Evolutionary conservation across 2,113 vertebrate genomes (phyloP).

Genomic region (Anser brachyrhynchus): DNA sequence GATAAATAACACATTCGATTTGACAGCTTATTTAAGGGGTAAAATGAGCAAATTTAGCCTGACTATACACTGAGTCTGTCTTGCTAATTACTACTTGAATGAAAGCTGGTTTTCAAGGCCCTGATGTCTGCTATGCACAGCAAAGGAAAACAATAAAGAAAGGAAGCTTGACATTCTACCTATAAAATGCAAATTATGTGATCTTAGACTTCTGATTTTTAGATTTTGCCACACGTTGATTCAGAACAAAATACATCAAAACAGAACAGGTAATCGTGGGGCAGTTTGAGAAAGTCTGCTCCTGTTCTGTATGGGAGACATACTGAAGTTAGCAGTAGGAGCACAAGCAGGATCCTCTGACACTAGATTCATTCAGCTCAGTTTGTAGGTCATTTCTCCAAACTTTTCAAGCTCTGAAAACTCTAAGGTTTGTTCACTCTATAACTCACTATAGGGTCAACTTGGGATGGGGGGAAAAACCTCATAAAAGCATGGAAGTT

Average conservation of each 20-base stretch:
- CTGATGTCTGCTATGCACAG: not conserved
- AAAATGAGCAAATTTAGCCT: not conserved
- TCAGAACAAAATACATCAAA: not conserved
- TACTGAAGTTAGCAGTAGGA: not conserved
- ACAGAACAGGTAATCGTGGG: not conserved
- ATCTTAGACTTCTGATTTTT: not conserved
- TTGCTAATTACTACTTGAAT: constrained; percentile 25
- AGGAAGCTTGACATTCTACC: not conserved
- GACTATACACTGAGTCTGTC: not conserved
- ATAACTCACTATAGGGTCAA: not conserved
- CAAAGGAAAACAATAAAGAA: not conserved
- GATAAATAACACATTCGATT: not conserved
- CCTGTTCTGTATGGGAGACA: not conserved
- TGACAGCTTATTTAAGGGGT: not conserved
- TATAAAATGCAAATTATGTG: not conserved
- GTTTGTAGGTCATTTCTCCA: not conserved
- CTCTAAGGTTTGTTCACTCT: not conserved
- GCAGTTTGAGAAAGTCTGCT: not conserved
- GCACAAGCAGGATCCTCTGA: not conserved
- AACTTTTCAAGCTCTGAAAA: not conserved
- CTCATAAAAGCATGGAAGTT: not conserved
- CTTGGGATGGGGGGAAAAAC: not conserved
- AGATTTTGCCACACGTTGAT: not conserved
- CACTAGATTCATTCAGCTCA: not conserved
- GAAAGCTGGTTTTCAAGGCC: not conserved